Percentiles rank a stretch among this genome's conserved stretches.
These are phyloP conservation scores for Hyposoter dolosus DNA, from an alignment of 2,888 invertebrate genomes.

Conservation along the genomic window DNA sequence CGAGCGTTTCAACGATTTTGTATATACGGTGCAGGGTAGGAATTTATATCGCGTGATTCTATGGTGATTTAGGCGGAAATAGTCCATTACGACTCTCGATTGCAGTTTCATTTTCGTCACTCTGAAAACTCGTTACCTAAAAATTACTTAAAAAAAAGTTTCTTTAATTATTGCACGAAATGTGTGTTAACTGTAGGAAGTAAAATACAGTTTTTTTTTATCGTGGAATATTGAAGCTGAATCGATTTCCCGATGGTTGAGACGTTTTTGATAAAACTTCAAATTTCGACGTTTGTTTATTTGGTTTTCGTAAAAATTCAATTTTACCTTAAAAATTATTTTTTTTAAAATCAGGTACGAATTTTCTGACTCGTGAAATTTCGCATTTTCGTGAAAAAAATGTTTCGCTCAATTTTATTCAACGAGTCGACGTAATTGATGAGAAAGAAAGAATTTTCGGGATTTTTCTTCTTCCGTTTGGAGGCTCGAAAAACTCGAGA, in stretches of 20 bases:
- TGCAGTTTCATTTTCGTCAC: conserved; percentile 46
- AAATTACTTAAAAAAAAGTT: background rate
- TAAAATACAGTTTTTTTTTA: background rate
- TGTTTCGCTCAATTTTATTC: background rate
- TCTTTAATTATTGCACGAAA: background rate
- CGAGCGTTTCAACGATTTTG: conserved; percentile 28
- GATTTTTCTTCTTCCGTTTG: background rate
- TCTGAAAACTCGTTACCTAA: background rate
- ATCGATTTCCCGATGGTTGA: background rate
- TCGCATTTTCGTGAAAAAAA: background rate
- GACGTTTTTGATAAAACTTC: no score
- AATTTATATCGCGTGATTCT: conserved; percentile 66
- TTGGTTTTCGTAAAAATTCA: background rate
- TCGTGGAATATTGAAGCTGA: background rate
- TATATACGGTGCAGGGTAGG: conserved; percentile 9
- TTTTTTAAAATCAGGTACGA: background rate
- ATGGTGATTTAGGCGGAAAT: conserved; percentile 39
- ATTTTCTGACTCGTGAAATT: background rate
- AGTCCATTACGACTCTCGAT: conserved; percentile 36
- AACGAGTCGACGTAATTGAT: background rate
- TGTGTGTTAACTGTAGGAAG: background rate
- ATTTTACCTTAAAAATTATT: background rate
- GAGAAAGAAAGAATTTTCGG: background rate
- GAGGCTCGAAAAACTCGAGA: background rate
- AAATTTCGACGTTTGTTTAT: background rate